Base-by-base conservation (phyloP, 2,797 vertebrate species). In the Tiaroga cobitis region DNA sequence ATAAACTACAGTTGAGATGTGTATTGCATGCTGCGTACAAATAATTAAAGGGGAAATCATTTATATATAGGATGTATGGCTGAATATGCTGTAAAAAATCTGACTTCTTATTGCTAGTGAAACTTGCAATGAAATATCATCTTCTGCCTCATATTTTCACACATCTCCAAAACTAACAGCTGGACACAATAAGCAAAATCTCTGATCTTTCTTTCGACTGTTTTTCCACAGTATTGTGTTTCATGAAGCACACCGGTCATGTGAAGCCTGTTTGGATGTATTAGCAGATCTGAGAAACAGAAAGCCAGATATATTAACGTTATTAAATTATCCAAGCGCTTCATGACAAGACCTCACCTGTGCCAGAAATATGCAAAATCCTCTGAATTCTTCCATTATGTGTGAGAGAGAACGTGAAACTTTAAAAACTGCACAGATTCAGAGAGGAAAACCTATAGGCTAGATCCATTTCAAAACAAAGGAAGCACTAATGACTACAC, bases 181-280 rank as follows among this genome's bases (percentile, higher is more conserved):
- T 89, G 88, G 86, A 87, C 68, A 81, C 79, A 89, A 89, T 87
- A 87, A 87, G 43, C 63, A 56, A 54, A 76, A 68, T 78, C 82
- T 74, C 43, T 34, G 37, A 32, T 81, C 82, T 70, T 73, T 79
- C 68, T 37, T 54, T 59, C 0, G 0, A 8, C 32, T 81, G 49
- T 84, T 84, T 84, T 84, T 84, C 75, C 49, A 72, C 18, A 61
- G 65, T 79, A 46, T 79, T 46, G 8, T 79, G 37, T 84, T 84
- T 84, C 83, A 34, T 32, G 9, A 79, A 56, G 65, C 65, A 69
- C 8, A 29, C 13, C 2, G 13, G 37, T 69, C 73, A 77, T 78
- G 61, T 41, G 75, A 70, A 78, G 15, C 49, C 46, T 49, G 24
- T 76, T 84, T 65, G 43, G 61, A 67, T 77, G 16, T 69, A 70